phyloP scores from a whole-genome alignment of 2,797 vertebrate genomes.

The Gymnocypris eckloni region DNA sequence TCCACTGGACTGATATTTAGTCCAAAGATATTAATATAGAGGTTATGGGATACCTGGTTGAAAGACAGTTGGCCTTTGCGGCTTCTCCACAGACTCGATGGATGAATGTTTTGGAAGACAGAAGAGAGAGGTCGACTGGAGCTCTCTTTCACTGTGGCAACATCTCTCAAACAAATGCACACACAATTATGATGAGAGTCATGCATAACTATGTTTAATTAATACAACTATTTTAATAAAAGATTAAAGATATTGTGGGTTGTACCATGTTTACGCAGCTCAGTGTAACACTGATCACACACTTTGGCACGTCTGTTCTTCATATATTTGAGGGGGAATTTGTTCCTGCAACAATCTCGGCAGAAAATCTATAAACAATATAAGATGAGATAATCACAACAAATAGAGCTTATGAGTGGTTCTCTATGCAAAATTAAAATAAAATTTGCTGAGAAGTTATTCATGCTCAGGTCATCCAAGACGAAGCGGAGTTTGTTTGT shows the following conservation, averaged over 20 bases:
- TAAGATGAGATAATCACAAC: constrained; percentile 17
- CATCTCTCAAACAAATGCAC: constrained; percentile 68
- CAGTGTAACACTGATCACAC: constrained; percentile 89
- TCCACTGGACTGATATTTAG: not conserved
- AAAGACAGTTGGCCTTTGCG: constrained; percentile 89
- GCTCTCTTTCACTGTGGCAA: constrained; percentile 72
- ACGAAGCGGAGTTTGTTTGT: not conserved
- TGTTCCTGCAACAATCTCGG: constrained; percentile 93
- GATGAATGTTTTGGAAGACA: constrained; percentile 92
- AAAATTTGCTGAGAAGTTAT: not conserved
- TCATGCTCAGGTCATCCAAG: not conserved
- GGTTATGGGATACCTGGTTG: constrained; percentile 79
- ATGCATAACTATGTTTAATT: not conserved
- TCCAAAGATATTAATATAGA: not conserved
- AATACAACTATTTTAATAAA: not conserved
- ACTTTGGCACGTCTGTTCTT: constrained; percentile 94
- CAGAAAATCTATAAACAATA: constrained; percentile 87
- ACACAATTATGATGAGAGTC: constrained; percentile 4
- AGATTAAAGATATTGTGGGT: not conserved
- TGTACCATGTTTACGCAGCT: constrained; percentile 89
- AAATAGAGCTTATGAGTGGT: not conserved
- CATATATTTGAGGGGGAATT: constrained; percentile 95
- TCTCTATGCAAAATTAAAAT: not conserved
- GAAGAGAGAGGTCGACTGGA: constrained; percentile 88
- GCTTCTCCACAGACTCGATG: constrained; percentile 90